A percentile compares a stretch with the other conserved stretches of the same genome.
Evolutionary conservation across 2,797 vertebrate species (phyloP).

Genomic region (Muscicapa striata): DNA sequence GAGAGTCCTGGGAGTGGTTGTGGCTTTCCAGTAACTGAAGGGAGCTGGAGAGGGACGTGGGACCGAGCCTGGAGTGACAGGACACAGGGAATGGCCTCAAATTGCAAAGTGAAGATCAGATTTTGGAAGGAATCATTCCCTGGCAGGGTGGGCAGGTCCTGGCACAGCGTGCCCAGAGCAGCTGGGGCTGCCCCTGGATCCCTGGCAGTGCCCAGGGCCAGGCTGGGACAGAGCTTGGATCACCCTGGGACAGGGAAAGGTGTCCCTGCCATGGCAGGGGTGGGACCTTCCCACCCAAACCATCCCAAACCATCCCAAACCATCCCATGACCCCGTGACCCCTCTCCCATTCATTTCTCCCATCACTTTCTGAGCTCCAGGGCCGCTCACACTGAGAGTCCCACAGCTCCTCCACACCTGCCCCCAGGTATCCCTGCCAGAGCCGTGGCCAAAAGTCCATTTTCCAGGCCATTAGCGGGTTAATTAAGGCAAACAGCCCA

Average conservation of each 20-base stretch:
- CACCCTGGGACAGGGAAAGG: accelerated
- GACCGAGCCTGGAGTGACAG: not conserved
- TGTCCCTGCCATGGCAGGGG: not conserved
- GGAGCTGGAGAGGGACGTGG: not conserved
- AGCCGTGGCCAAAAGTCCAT: not conserved
- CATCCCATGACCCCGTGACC: not conserved
- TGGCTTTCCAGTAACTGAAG: not conserved
- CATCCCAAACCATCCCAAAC: not conserved
- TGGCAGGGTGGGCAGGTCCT: not conserved
- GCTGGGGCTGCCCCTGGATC: not conserved
- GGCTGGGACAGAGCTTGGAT: accelerated
- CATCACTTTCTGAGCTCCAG: accelerated
- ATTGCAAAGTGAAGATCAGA: not conserved
- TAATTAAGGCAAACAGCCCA: not conserved
- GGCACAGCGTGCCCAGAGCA: too few relatives aligned
- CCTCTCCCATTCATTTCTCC: not conserved
- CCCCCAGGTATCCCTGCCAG: not conserved
- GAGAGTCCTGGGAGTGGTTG: accelerated
- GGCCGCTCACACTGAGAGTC: not conserved
- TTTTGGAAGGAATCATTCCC: not conserved
- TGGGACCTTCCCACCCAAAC: not conserved
- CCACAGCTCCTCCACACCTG: accelerated
- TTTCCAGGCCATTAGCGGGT: not conserved
- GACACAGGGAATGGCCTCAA: not conserved
- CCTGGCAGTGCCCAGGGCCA: not conserved